Evolutionary conservation across 1,140 invertebrate species (phyloP), one percentile per base, ranked within the genome.

Genomic region (Anagrus nilaparvatae): DNA sequence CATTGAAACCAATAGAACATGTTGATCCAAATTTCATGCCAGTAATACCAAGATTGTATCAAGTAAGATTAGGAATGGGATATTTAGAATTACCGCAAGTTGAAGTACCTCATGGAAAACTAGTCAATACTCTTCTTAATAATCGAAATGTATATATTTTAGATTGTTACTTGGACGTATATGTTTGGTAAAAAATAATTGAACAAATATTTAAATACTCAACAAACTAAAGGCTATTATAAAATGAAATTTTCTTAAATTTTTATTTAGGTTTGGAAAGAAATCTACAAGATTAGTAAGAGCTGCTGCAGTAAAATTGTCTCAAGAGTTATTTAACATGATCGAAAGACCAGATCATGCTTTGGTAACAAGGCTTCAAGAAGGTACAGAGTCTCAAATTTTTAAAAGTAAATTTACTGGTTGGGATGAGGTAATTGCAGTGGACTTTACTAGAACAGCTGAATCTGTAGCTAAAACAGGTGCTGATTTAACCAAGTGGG

Each of bases 401-500:
- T 99, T 99, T 65, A 97, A 97, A 70, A 87, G 85, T 3, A 98
- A 99, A 67, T 99, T 99, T 67, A 69, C 78, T 33, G 93, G 89
- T 8, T 99, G 96, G 96, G 96, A 99, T 63, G 95, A 99, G 72
- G 92, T 99, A 1, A 93, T 99, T 49, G 92, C 94, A 2, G 95
- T 99, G 5, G 97, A 99, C 72, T 99, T 97, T 61, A 99, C 97
- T 9, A 77, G 96, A 49, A 98, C 96, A 2, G 93, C 95, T 0
- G 93, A 96, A 61, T 97, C 94, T 2, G 95, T 99, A 1, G 84
- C 84, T 20, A 82, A 91, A 58, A 94, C 95, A 40, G 96, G 96
- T 10, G 94, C 91, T 6, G 93, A 99, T 70, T 74, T 98, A 19
- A 89, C 84, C 4, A 87, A 87, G 65, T 95, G 90, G 90, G 89